Percentiles rank a stretch among this genome's conserved stretches.
Evolutionary conservation across 2,888 invertebrate genomes (phyloP).

Genomic region (Dasypogon diadema): DNA sequence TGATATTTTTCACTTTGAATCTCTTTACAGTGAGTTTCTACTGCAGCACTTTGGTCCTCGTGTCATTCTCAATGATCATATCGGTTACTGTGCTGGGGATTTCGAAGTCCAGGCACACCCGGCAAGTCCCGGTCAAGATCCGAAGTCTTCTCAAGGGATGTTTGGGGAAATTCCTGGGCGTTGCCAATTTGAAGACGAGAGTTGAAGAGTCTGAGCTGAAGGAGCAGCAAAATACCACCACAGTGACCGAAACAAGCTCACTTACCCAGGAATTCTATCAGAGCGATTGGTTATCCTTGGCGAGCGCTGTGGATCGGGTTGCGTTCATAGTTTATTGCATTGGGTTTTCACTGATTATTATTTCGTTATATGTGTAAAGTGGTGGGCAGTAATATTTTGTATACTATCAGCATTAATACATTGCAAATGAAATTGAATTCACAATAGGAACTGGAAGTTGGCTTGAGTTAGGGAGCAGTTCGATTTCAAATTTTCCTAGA

Average conservation of each 20-base stretch:
- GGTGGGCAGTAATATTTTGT: too few species aligned
- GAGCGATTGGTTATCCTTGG: conserved; percentile 75
- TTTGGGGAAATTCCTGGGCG: conserved; percentile 50
- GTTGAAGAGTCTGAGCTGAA: conserved; percentile 55
- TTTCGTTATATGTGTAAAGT: conserved; percentile 70
- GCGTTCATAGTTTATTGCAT: conserved; percentile 56
- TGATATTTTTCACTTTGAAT: too few species aligned
- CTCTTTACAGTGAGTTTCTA: conserved; percentile 71
- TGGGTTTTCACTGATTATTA: conserved; percentile 70
- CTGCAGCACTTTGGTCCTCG: conserved; percentile 69
- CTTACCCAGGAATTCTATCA: conserved; percentile 64
- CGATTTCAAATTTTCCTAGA: too few species aligned
- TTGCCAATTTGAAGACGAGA: conserved; percentile 62
- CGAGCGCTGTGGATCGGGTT: conserved; percentile 74
- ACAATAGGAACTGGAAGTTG: too few species aligned
- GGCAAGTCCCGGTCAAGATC: conserved; percentile 68
- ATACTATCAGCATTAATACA: too few species aligned
- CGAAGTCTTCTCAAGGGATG: conserved; percentile 63
- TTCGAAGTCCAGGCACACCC: conserved; percentile 67
- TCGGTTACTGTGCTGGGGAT: conserved; percentile 71
- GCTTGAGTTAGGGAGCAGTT: too few species aligned
- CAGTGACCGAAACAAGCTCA: conserved; percentile 51
- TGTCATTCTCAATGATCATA: conserved; percentile 68
- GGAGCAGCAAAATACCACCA: conserved; percentile 68
- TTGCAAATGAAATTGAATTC: too few species aligned